Percentiles rank a stretch among this genome's conserved stretches.
Evolutionary conservation across 2,113 vertebrate genomes (phyloP).

Genomic region (Cervus canadensis): DNA sequence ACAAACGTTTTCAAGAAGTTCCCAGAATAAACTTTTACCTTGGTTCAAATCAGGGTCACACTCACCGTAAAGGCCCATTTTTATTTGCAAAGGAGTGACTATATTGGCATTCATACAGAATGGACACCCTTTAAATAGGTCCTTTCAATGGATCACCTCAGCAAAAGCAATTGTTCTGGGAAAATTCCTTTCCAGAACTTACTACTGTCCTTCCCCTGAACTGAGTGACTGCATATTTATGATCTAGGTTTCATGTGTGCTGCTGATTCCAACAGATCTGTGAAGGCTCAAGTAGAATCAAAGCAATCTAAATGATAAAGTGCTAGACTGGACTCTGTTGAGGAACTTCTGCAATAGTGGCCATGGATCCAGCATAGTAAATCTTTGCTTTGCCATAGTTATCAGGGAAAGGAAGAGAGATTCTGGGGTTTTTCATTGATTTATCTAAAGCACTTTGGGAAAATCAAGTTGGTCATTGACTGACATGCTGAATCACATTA

Average conservation of each 20-base stretch:
- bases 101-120: slow-evolving; percentile 45
- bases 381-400: slow-evolving; percentile 14
- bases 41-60: slow-evolving; percentile 43
- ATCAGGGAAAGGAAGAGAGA: background rate
- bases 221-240: slow-evolving; percentile 45
- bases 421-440: background rate
- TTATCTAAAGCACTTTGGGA: background rate
- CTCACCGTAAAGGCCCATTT: slow-evolving; percentile 38
- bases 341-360: background rate
- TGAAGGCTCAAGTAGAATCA: slow-evolving; percentile 14
- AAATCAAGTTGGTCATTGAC: background rate
- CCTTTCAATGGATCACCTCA: slow-evolving; percentile 16
- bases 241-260: slow-evolving; percentile 22
- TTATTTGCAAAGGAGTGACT: slow-evolving; percentile 32
- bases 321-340: background rate
- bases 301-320: slow-evolving; percentile 1
- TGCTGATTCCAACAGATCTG: slow-evolving; percentile 17
- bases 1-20: slow-evolving; percentile 30
- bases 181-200: slow-evolving; percentile 25
- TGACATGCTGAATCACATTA: background rate
- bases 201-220: background rate
- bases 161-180: slow-evolving; percentile 30
- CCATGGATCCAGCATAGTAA: background rate
- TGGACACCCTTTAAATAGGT: slow-evolving; percentile 34
- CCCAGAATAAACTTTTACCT: slow-evolving; percentile 52